Evolutionary conservation across 2,113 vertebrate species (phyloP).

Genomic region (Oxyruncus cristatus): DNA sequence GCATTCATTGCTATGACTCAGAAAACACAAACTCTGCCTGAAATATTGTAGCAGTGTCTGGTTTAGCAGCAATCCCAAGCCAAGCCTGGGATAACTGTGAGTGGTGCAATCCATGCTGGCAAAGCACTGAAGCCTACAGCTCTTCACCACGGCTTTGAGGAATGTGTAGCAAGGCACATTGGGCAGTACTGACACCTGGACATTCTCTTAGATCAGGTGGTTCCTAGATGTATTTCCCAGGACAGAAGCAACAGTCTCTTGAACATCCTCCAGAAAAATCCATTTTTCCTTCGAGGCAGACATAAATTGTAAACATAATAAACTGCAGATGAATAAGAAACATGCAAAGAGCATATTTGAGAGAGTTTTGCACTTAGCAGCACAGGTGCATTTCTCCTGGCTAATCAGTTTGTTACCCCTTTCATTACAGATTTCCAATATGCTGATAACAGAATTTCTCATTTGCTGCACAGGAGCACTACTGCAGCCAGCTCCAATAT

Average conservation of each 20-base stretch:
- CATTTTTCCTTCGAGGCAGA: neutral
- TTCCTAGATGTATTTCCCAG: neutral
- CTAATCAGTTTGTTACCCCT: neutral
- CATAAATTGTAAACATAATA: neutral
- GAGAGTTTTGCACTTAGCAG: neutral
- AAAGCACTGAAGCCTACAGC: neutral
- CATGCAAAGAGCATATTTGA: neutral
- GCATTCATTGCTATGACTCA: neutral
- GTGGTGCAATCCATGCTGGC: neutral
- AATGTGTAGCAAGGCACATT: neutral
- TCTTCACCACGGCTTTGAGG: neutral
- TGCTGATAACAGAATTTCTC: neutral
- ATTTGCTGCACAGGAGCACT: neutral
- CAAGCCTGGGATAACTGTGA: neutral
- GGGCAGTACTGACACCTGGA: neutral
- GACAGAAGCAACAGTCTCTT: neutral
- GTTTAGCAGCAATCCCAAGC: neutral
- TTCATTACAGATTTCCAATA: neutral
- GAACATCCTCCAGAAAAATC: neutral
- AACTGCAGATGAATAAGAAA: neutral
- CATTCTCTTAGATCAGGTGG: neutral
- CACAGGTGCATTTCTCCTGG: neutral
- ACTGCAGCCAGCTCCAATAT: neutral
- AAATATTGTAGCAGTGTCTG: neutral
- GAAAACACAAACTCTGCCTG: neutral